Conservation (phyloP, 2,113 vertebrate species). For the Phodopus roborovskii region DNA sequence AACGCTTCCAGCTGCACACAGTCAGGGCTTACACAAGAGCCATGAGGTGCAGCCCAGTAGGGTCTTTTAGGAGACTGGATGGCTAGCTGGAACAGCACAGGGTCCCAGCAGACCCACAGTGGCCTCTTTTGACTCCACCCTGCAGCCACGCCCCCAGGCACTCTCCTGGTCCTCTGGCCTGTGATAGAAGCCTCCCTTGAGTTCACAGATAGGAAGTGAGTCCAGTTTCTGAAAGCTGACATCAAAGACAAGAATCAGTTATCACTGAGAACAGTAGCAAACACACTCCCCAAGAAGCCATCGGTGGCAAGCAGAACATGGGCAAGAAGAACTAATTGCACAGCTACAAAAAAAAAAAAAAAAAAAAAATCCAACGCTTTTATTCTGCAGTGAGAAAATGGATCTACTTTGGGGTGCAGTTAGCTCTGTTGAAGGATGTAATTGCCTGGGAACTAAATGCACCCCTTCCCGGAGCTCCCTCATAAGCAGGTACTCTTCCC, state of each 20-base stretch:
- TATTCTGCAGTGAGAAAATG: background rate
- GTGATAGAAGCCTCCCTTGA: background rate
- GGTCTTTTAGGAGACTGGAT: background rate
- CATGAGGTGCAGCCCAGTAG: rapidly evolving
- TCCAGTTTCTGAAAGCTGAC: background rate
- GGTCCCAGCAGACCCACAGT: rapidly evolving
- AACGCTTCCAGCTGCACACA: background rate
- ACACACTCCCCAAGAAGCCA: background rate
- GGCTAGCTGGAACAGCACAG: no score
- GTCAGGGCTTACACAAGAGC: background rate
- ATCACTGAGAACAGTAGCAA: background rate
- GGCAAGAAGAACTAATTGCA: background rate
- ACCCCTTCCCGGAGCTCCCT: background rate
- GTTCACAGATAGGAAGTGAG: background rate
- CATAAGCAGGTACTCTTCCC: background rate
- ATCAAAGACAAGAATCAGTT: background rate
- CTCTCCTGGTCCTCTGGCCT: rapidly evolving
- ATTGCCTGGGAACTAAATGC: background rate
- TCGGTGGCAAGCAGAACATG: rapidly evolving
- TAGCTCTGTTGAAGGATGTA: background rate
- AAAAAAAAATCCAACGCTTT: background rate
- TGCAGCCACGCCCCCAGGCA: rapidly evolving
- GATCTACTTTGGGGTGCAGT: background rate
- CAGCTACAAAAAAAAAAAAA: background rate
- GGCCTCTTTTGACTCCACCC: rapidly evolving